Conservation (phyloP, 1,140 invertebrate species). For the Pectinophora gossypiella region DNA sequence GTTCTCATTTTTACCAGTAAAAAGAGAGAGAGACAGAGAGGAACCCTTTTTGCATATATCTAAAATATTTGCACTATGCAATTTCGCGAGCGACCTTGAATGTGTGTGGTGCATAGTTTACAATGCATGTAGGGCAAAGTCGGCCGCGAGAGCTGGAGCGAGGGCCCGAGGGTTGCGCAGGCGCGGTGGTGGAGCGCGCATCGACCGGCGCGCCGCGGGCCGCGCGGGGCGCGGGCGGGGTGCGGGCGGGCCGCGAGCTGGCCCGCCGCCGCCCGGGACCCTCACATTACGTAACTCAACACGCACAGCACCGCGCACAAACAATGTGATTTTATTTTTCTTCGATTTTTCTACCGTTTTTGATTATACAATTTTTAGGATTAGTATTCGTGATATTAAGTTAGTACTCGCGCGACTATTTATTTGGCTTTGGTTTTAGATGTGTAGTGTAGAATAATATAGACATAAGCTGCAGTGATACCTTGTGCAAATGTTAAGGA, state of each 20-base stretch:
- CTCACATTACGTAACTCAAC: conserved; percentile 69
- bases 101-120: conserved; percentile 2
- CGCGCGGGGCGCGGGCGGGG: conserved; percentile 15
- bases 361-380: conserved; percentile 68
- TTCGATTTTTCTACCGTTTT: conserved; percentile 64
- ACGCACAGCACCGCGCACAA: conserved; percentile 73
- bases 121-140: conserved; percentile 14
- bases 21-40: too few relatives aligned
- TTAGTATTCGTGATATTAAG: conserved; percentile 59
- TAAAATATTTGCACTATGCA: too few relatives aligned
- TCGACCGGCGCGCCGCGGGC: conserved; percentile 19
- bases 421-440: conserved; percentile 42
- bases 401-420: conserved; percentile 54
- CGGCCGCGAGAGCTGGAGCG: not conserved
- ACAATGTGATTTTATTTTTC: conserved; percentile 72
- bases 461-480: conserved; percentile 18
- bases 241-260: conserved; percentile 16
- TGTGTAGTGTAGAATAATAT: conserved; percentile 43
- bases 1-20: too few relatives aligned
- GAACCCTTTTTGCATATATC: too few relatives aligned
- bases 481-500: not conserved
- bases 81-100: conserved; percentile 1
- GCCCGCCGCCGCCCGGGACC: conserved; percentile 42
- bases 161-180: not conserved
- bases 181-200: conserved; percentile 12